A percentile compares a stretch with the other conserved stretches of the same genome.
Conservation (phyloP, 2,797 vertebrate genomes). For the Coregonus suidteri region DNA sequence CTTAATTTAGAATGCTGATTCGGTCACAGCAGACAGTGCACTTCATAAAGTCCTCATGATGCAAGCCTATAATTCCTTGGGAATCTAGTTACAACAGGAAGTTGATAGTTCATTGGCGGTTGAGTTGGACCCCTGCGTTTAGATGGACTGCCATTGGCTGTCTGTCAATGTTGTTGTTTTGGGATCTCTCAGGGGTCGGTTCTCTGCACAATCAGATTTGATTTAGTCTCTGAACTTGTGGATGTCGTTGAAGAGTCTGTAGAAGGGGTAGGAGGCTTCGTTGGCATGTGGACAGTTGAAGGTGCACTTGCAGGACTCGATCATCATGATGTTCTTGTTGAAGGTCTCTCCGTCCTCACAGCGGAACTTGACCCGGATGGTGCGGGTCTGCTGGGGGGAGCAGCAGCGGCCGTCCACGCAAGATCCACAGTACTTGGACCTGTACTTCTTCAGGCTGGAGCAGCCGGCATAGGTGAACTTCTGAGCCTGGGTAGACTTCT, state of each 20-base stretch:
- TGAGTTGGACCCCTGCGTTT: slow-evolving; percentile 65
- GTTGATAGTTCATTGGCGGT: slow-evolving; percentile 76
- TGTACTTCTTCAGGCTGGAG: slow-evolving; percentile 92
- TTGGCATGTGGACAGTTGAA: slow-evolving; percentile 90
- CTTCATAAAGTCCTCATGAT: slow-evolving; percentile 80
- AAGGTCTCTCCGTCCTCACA: slow-evolving; percentile 96
- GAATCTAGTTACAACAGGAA: slow-evolving; percentile 82
- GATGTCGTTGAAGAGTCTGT: slow-evolving; percentile 97
- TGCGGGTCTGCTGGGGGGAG: slow-evolving; percentile 91
- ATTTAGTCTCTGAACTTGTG: slow-evolving; percentile 97
- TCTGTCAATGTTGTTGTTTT: slow-evolving; percentile 48
- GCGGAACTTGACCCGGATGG: slow-evolving; percentile 92
- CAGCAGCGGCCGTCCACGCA: slow-evolving; percentile 96
- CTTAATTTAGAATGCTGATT: slow-evolving; percentile 73
- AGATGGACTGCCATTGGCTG: slow-evolving; percentile 61
- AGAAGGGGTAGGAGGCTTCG: slow-evolving; percentile 91
- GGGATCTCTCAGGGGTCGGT: slow-evolving; percentile 31
- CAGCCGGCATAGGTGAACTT: slow-evolving; percentile 93
- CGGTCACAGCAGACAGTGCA: slow-evolving; percentile 89
- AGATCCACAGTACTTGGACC: slow-evolving; percentile 93
- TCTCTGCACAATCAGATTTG: slow-evolving; percentile 51
- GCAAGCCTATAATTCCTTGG: slow-evolving; percentile 80
- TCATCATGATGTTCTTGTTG: slow-evolving; percentile 97
- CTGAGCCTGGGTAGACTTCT: slow-evolving; percentile 84
- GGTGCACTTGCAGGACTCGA: slow-evolving; percentile 96